These are phyloP conservation scores for Microdon myrmicae DNA, from an alignment of 2,888 invertebrate genomes.

Conservation along the genomic window DNA sequence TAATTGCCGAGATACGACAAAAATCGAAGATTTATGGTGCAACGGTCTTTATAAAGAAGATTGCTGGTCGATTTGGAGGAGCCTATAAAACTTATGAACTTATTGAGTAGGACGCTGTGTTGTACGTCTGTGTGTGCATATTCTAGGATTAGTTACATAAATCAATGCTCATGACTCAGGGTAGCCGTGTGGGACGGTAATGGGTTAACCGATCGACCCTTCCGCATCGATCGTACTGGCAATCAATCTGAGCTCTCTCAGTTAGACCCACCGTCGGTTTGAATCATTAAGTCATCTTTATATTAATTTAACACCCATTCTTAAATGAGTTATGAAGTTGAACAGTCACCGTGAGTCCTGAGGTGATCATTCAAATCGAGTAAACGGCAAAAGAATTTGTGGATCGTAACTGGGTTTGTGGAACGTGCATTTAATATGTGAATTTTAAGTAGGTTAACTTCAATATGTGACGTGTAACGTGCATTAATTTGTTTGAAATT, in stretches of 20 bases:
- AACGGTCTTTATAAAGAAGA: conserved; percentile 18
- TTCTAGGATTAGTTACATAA: conserved; percentile 34
- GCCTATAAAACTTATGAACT: conserved; percentile 16
- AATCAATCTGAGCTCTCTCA: not conserved
- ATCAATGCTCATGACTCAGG: conserved; percentile 23
- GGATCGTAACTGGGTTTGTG: too few relatives aligned
- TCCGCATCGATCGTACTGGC: conserved; percentile 18
- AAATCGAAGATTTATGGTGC: conserved; percentile 42
- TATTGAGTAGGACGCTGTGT: too few relatives aligned
- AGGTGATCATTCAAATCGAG: too few relatives aligned
- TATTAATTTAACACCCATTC: conserved; percentile 37
- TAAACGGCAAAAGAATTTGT: too few relatives aligned
- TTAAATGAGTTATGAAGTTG: conserved; percentile 21
- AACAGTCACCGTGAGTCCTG: too few relatives aligned
- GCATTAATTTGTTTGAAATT: too few relatives aligned
- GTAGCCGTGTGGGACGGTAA: not conserved
- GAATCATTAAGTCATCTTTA: conserved; percentile 31
- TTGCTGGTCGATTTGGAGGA: conserved; percentile 11
- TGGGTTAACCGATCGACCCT: conserved; percentile 23
- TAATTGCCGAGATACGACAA: conserved; percentile 46
- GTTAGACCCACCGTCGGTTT: not conserved
- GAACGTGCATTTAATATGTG: too few relatives aligned
- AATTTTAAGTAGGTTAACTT: too few relatives aligned
- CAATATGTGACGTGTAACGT: too few relatives aligned
- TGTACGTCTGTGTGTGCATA: conserved; percentile 2